phyloP scores from a whole-genome alignment of 2,113 vertebrate genomes.

The Lathamus discolor region DNA sequence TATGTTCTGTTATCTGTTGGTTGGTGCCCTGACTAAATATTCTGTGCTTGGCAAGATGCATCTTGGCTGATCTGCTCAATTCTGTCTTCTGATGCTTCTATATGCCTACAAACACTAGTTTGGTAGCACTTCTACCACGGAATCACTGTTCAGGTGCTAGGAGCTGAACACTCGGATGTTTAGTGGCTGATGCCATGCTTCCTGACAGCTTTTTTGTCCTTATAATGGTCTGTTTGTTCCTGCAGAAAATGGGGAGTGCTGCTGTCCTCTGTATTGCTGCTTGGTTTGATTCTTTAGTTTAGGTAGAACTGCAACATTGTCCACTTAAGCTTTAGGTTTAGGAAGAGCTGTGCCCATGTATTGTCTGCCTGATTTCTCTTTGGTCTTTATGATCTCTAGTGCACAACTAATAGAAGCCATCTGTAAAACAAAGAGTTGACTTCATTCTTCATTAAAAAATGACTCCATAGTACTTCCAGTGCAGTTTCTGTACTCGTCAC shows the following conservation, averaged over 20 bases:
- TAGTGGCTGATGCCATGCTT: not conserved
- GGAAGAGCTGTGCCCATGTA: not conserved
- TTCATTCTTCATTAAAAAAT: not conserved
- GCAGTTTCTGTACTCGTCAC: not conserved
- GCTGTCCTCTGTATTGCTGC: not conserved
- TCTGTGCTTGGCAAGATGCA: constrained; percentile 19
- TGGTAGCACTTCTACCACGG: not conserved
- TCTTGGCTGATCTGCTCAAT: constrained; percentile 13
- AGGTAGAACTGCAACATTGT: not conserved
- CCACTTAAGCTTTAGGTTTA: not conserved
- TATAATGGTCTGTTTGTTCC: not conserved
- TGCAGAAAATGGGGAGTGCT: not conserved
- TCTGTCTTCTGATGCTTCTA: not conserved
- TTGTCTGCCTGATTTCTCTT: not conserved
- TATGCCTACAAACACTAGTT: not conserved
- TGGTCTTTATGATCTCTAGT: not conserved
- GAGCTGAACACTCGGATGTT: not conserved
- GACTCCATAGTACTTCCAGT: not conserved
- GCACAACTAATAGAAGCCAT: not conserved
- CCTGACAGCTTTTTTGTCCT: not conserved
- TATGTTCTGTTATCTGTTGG: constrained; percentile 48
- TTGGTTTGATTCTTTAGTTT: not conserved
- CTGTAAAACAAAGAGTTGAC: not conserved
- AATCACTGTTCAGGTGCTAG: not conserved
- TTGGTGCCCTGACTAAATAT: constrained; percentile 15